phyloP scores from a whole-genome alignment of 2,797 vertebrate genomes.

The Muscicapa comitata region DNA sequence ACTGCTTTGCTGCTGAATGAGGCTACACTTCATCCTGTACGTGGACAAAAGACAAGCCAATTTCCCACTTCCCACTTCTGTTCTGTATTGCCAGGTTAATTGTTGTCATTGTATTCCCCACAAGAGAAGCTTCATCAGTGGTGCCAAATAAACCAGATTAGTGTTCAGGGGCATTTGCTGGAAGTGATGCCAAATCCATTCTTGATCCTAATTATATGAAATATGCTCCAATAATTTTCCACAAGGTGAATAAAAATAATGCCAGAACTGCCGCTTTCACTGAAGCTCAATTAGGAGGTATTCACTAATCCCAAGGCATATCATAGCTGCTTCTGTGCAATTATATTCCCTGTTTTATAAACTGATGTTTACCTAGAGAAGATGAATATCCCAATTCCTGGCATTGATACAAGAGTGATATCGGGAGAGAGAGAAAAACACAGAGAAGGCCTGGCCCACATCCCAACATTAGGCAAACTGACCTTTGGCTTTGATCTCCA shows the following conservation, averaged over 20 bases:
- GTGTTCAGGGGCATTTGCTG: conserved; percentile 60
- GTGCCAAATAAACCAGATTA: conserved; percentile 68
- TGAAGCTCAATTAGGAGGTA: conserved; percentile 60
- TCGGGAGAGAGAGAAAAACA: background rate
- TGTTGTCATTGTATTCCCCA: conserved; percentile 60
- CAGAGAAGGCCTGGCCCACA: background rate
- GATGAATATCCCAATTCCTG: conserved; percentile 27
- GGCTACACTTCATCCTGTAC: background rate
- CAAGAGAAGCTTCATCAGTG: conserved; percentile 49
- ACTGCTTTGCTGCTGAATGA: background rate
- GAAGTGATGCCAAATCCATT: conserved; percentile 68
- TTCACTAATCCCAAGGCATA: conserved; percentile 41
- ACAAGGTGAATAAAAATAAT: conserved; percentile 64
- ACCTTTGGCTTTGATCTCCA: background rate
- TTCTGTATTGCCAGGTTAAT: conserved; percentile 65
- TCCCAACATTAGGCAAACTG: background rate
- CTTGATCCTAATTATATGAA: conserved; percentile 69
- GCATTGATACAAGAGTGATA: conserved; percentile 5
- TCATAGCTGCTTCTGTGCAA: conserved; percentile 27
- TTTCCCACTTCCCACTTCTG: conserved; percentile 43
- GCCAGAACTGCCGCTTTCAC: conserved; percentile 8
- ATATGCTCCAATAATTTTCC: conserved; percentile 69
- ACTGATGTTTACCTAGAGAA: conserved; percentile 39
- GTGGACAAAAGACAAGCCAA: conserved; percentile 25
- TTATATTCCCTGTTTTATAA: conserved; percentile 8